Base-by-base conservation (phyloP, 2,888 invertebrate genomes). In the Protophormia terraenovae region DNA sequence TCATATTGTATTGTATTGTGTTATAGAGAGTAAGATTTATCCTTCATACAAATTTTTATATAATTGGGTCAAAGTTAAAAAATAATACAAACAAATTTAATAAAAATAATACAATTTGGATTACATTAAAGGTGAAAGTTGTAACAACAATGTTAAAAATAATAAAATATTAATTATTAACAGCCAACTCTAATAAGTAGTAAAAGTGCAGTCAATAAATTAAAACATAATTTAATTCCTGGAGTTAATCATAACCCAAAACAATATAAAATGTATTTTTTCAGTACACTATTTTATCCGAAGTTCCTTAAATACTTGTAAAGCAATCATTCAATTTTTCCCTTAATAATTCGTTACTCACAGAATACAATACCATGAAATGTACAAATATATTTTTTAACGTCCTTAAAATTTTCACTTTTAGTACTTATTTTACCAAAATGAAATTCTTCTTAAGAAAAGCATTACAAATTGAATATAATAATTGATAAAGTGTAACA, bases 401-500 rank as follows among this genome's bases (percentile, higher is more conserved):
- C n/a, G n/a, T n/a, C 19, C 19, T 47, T 47, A 3, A 47, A 5
- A n/a, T n/a, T n/a, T n/a, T n/a, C 8, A 47, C 19, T 10, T 19
- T 19, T 19, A 19, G 7, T n/a, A 27, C 16, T n/a, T 27, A 66
- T 45, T 66, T 66, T 45, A 16, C 10, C 1, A 66, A 66, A n/a
- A 47, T 45, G 8, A 29, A 66, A 66, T 45, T 27, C 27, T 45
- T 45, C 1, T 19, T n/a, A 27, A 27, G 16, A 29, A 45, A 45
- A 27, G 29, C 45, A 29, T 27, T 29, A 66, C 66, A 66, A 66
- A 66, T 66, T 66, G 66, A 66, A 66, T 66, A 66, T 45, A 66
- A 45, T 66, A 66, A 66, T 45, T 66, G 45, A 45, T 66, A 66
- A 66, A 66, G 66, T 66, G 55, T 55, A 45, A 66, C 66, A 45